These are phyloP conservation scores for Basileuterus tristriatus DNA, from an alignment of 2,797 vertebrate genomes.

Conservation along the genomic window DNA sequence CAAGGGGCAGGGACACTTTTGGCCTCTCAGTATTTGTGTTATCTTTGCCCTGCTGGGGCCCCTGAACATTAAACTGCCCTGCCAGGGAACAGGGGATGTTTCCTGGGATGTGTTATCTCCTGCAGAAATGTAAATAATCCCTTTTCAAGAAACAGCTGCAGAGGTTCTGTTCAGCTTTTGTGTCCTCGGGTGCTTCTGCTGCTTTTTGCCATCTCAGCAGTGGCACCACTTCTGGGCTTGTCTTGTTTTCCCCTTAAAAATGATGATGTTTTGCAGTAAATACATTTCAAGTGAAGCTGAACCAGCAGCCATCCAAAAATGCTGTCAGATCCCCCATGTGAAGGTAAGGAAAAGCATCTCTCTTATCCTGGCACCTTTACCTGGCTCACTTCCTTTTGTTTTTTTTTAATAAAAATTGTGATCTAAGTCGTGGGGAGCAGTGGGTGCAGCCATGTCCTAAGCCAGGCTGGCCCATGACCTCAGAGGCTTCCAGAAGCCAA, in stretches of 20 bases:
- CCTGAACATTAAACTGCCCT: background rate
- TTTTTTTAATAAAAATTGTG: background rate
- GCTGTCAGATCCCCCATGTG: background rate
- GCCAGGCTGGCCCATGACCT: background rate
- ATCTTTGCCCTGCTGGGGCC: background rate
- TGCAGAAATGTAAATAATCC: background rate
- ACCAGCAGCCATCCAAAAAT: background rate
- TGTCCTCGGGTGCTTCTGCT: background rate
- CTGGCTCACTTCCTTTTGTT: background rate
- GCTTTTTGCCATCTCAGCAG: background rate
- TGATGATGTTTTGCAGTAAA: background rate
- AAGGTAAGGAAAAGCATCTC: background rate
- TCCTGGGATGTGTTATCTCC: background rate
- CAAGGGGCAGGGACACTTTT: background rate
- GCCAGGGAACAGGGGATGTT: background rate
- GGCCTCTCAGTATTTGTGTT: background rate
- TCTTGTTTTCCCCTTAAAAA: background rate
- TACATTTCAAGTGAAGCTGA: background rate
- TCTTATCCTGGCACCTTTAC: background rate
- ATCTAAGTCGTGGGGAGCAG: background rate
- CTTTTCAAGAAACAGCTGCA: background rate
- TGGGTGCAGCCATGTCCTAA: background rate
- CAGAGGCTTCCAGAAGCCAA: background rate
- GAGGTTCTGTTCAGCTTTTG: background rate
- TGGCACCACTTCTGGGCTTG: background rate